Conservation (phyloP, 2,888 invertebrate species). For the Melanotus villosus region DNA sequence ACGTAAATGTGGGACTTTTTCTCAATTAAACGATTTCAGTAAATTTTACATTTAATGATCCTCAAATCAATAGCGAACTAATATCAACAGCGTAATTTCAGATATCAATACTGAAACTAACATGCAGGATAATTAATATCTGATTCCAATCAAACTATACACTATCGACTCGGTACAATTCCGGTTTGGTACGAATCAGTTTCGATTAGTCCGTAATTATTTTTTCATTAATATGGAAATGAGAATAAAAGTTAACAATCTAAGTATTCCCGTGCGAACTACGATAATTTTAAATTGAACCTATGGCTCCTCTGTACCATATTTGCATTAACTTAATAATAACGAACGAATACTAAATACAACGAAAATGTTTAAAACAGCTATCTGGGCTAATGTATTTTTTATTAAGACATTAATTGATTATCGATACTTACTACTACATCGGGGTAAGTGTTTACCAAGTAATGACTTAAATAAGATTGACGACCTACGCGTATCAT, state of each 20-base stretch:
- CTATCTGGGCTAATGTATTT: constrained; percentile 13
- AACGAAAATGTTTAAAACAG: constrained; percentile 5
- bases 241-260: not conserved
- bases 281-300: not conserved
- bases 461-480: constrained; percentile 24
- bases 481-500: constrained; percentile 12
- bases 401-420: constrained; percentile 23
- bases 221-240: constrained; percentile 6
- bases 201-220: constrained; percentile 20
- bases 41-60: not conserved
- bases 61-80: not conserved
- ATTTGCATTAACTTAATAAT: not conserved
- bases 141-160: constrained; percentile 17
- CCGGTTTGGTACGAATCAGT: constrained; percentile 1
- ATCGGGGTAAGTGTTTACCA: constrained; percentile 16
- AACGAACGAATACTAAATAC: constrained; percentile 5
- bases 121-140: constrained; percentile 15
- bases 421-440: constrained; percentile 11
- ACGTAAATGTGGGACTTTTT: too few species aligned
- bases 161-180: not conserved
- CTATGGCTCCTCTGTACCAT: not conserved
- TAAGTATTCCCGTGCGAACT: not conserved
- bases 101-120: not conserved
- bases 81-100: constrained; percentile 1
- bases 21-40: constrained; percentile 1